A percentile compares a stretch with the other conserved stretches of the same genome.
Conservation (phyloP, 2,797 vertebrate species). For the Streptopelia turtur region DNA sequence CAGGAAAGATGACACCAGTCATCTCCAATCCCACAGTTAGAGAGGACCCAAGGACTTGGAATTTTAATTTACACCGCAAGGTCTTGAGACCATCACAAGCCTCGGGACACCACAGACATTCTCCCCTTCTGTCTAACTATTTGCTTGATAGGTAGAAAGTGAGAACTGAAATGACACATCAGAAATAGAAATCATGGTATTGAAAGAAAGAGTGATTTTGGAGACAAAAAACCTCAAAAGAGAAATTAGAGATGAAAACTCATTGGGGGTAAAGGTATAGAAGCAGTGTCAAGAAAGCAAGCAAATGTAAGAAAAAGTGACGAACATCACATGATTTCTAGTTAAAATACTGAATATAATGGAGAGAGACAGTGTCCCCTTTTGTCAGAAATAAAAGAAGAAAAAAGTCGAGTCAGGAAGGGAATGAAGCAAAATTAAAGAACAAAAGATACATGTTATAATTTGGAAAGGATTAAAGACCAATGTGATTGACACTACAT, state of each 20-base stretch:
- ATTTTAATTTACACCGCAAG: neutral
- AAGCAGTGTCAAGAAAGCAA: neutral
- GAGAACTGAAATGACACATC: neutral
- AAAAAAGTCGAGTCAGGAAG: neutral
- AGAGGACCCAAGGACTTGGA: neutral
- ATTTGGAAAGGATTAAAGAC: constrained; percentile 38
- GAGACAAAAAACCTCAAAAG: neutral
- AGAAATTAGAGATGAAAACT: neutral
- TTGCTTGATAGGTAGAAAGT: neutral
- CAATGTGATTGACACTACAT: neutral
- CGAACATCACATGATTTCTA: neutral
- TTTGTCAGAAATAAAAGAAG: neutral
- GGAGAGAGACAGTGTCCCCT: neutral
- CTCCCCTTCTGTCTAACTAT: neutral
- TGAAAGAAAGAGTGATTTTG: neutral
- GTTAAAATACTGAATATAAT: neutral
- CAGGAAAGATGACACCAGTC: neutral
- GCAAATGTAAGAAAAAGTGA: neutral
- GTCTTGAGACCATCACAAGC: neutral
- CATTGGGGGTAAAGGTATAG: neutral
- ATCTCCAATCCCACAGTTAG: neutral
- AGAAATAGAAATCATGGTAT: neutral
- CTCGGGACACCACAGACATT: neutral
- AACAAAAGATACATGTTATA: neutral
- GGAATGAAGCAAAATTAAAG: neutral